Evolutionary conservation across 2,797 vertebrate genomes (phyloP).

Genomic region (Cheirogaleus major): DNA sequence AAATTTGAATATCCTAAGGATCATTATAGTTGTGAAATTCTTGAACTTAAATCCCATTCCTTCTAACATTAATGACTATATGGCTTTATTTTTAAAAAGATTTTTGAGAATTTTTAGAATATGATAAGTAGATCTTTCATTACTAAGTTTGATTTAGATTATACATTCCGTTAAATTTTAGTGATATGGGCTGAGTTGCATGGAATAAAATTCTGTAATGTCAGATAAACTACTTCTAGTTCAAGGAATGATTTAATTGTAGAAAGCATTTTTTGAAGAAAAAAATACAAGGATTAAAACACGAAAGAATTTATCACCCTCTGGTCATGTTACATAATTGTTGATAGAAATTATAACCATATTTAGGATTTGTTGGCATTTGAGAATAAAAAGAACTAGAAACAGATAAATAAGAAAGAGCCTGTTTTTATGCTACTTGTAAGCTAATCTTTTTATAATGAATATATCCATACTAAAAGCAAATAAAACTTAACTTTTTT

Average conservation of each 20-base stretch:
- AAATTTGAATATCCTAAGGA: constrained; percentile 23
- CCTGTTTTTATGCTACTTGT: background rate
- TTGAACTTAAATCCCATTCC: background rate
- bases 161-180: background rate
- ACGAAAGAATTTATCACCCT: background rate
- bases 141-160: constrained; percentile 38
- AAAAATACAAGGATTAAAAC: constrained; percentile 9
- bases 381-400: constrained; percentile 27
- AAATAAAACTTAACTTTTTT: background rate
- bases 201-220: background rate
- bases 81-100: constrained; percentile 6
- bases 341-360: constrained; percentile 21
- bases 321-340: background rate
- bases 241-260: constrained; percentile 20
- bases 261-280: constrained; percentile 49
- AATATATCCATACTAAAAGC: constrained; percentile 32
- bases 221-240: constrained; percentile 7
- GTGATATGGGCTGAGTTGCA: background rate
- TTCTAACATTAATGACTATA: background rate
- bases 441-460: constrained; percentile 14
- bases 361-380: constrained; percentile 31
- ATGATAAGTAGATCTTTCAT: background rate
- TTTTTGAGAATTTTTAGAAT: constrained; percentile 43
- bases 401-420: background rate
- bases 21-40: background rate